phyloP scores from a whole-genome alignment of 2,888 invertebrate genomes.

The Drosophila robusta region DNA sequence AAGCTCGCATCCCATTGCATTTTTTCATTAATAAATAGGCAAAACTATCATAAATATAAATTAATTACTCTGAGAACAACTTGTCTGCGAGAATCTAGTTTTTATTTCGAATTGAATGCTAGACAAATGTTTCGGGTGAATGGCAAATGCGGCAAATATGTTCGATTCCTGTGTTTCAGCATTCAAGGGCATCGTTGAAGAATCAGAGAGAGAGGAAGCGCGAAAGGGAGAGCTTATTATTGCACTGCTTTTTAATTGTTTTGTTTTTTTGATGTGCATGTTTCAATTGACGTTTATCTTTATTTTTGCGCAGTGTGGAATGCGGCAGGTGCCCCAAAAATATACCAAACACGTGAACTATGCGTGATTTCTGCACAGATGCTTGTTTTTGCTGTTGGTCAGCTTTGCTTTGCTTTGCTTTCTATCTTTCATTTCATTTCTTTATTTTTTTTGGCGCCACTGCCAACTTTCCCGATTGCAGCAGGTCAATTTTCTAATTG shows the following conservation, averaged over 20 bases:
- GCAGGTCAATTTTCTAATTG: slow-evolving; percentile 49
- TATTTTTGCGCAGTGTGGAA: slow-evolving; percentile 47
- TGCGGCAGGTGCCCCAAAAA: slow-evolving; percentile 41
- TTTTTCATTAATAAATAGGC: not conserved
- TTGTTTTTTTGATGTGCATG: slow-evolving; percentile 24
- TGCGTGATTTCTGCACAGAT: slow-evolving; percentile 55
- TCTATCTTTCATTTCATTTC: slow-evolving; percentile 25
- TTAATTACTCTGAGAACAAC: too few species aligned
- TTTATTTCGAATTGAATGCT: not conserved
- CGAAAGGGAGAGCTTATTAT: not conserved
- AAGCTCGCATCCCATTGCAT: too few species aligned
- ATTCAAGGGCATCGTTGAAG: slow-evolving; percentile 9
- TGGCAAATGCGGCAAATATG: not conserved
- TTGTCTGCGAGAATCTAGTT: not conserved
- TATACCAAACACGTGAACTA: slow-evolving; percentile 60
- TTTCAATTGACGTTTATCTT: slow-evolving; percentile 47
- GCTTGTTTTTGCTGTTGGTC: slow-evolving; percentile 33
- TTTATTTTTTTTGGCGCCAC: slow-evolving; percentile 48
- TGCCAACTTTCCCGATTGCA: slow-evolving; percentile 57
- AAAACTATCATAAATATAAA: too few species aligned
- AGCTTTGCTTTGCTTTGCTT: slow-evolving; percentile 36
- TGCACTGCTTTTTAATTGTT: slow-evolving; percentile 14
- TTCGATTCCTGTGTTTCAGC: not conserved
- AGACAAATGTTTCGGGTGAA: slow-evolving; percentile 1
- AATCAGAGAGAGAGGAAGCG: not conserved